phyloP scores from a whole-genome alignment of 2,113 vertebrate genomes.

The Hydrochoerus hydrochaeris region DNA sequence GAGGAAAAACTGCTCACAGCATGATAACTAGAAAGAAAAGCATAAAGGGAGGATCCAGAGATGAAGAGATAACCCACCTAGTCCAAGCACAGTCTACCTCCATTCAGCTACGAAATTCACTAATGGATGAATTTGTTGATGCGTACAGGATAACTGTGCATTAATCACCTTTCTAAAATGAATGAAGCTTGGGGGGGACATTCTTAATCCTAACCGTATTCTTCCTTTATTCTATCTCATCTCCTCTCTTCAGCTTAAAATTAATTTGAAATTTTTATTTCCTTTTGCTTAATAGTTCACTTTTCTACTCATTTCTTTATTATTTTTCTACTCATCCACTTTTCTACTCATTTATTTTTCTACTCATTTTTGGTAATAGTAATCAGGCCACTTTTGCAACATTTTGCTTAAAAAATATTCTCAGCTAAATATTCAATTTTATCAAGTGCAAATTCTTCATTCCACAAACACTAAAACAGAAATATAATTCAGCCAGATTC shows the following conservation, averaged over 20 bases:
- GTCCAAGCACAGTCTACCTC: background rate
- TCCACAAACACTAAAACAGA: background rate
- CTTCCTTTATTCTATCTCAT: background rate
- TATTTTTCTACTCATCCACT: too few relatives aligned
- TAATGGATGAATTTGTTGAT: background rate
- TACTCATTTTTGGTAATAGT: background rate
- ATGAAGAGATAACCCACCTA: background rate
- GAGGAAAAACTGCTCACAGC: background rate
- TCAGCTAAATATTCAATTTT: background rate
- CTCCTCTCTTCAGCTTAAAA: background rate
- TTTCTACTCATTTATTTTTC: background rate
- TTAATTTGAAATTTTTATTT: background rate
- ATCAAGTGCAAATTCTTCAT: background rate
- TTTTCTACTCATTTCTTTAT: background rate
- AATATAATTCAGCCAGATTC: background rate
- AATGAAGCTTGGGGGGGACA: background rate
- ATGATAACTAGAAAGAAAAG: background rate
- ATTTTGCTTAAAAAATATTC: background rate
- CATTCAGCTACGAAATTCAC: background rate
- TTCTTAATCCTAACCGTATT: background rate
- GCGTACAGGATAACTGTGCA: background rate
- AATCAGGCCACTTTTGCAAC: background rate
- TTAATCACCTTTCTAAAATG: background rate
- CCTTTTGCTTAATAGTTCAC: background rate
- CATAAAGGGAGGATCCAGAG: background rate